A percentile compares a stretch with the other conserved stretches of the same genome.
Conservation (phyloP, 2,113 vertebrate genomes). For the Pyxicephalus adspersus region DNA sequence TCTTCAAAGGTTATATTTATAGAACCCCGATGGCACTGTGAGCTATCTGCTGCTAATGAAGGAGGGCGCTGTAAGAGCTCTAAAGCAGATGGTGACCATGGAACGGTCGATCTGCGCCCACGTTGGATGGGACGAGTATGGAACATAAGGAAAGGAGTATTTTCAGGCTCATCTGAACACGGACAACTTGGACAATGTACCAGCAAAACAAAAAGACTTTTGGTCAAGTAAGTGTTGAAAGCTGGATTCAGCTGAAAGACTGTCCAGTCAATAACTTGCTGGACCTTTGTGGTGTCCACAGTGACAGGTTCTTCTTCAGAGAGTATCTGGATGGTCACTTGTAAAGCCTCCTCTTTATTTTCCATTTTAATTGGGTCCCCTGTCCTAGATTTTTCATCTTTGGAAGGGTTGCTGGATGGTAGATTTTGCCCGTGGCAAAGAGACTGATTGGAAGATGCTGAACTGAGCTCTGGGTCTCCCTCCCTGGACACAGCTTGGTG, state of each 20-base stretch:
- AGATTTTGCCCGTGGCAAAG: conserved; percentile 60
- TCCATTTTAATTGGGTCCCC: not conserved
- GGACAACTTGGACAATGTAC: conserved; percentile 78
- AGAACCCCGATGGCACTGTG: conserved; percentile 77
- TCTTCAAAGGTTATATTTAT: conserved; percentile 90
- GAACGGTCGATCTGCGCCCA: conserved; percentile 68
- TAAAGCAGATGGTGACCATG: conserved; percentile 81
- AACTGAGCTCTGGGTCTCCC: not conserved
- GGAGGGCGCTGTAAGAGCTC: conserved; percentile 80
- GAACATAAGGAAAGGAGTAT: conserved; percentile 84
- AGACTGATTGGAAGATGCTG: conserved; percentile 57
- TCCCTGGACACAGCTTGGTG: not conserved
- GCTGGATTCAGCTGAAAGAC: conserved; percentile 68
- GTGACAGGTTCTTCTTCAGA: conserved; percentile 57
- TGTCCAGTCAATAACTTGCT: conserved; percentile 71
- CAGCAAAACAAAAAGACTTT: conserved; percentile 75
- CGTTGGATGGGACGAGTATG: conserved; percentile 66
- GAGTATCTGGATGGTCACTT: conserved; percentile 61
- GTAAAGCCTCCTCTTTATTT: conserved; percentile 21
- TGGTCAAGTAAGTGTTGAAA: conserved; percentile 63
- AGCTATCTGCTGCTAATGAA: conserved; percentile 62
- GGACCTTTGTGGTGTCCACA: conserved; percentile 51
- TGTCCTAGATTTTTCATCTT: conserved; percentile 44
- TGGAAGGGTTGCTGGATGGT: conserved; percentile 60
- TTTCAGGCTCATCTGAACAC: conserved; percentile 70